A percentile compares a stretch with the other conserved stretches of the same genome.
phyloP scores from a whole-genome alignment of 2,888 invertebrate species.

The Anarsia innoxiella region DNA sequence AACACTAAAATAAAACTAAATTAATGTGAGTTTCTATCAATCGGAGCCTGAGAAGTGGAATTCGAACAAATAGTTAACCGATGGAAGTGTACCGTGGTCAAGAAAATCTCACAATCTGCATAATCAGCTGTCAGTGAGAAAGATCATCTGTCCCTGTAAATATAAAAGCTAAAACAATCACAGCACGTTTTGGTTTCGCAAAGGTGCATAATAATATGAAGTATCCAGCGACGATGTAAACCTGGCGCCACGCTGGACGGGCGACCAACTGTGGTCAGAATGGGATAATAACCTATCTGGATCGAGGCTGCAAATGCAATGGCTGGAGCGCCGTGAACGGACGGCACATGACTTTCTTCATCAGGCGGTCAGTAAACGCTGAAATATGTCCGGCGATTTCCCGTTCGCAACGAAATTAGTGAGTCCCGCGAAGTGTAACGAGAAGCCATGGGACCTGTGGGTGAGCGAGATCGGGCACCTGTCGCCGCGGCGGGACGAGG shows the following conservation, averaged over 20 bases:
- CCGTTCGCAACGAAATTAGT: constrained; percentile 57
- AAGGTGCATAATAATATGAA: constrained; percentile 57
- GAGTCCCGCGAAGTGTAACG: constrained; percentile 66
- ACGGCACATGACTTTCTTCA: constrained; percentile 36
- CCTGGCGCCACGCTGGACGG: constrained; percentile 39
- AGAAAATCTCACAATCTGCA: constrained; percentile 75
- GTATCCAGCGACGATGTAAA: constrained; percentile 60
- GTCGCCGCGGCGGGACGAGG: constrained; percentile 58
- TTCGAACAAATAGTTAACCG: constrained; percentile 50
- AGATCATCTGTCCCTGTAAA: constrained; percentile 76
- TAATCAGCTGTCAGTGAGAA: constrained; percentile 76
- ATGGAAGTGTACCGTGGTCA: constrained; percentile 67
- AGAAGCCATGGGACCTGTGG: constrained; percentile 72
- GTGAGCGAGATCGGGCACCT: constrained; percentile 65
- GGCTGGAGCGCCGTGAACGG: constrained; percentile 59
- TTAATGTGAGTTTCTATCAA: constrained; percentile 43
- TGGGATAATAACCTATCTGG: constrained; percentile 74
- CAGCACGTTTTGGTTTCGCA: constrained; percentile 53
- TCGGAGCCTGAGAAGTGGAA: constrained; percentile 37
- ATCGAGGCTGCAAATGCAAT: constrained; percentile 55
- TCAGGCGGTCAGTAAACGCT: constrained; percentile 39
- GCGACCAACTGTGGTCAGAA: constrained; percentile 46
- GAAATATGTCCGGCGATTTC: constrained; percentile 64
- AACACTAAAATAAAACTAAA: constrained; percentile 57
- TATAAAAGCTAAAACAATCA: constrained; percentile 71